phyloP scores from a whole-genome alignment of 2,888 invertebrate genomes.

The Steinernema hermaphroditum region DNA sequence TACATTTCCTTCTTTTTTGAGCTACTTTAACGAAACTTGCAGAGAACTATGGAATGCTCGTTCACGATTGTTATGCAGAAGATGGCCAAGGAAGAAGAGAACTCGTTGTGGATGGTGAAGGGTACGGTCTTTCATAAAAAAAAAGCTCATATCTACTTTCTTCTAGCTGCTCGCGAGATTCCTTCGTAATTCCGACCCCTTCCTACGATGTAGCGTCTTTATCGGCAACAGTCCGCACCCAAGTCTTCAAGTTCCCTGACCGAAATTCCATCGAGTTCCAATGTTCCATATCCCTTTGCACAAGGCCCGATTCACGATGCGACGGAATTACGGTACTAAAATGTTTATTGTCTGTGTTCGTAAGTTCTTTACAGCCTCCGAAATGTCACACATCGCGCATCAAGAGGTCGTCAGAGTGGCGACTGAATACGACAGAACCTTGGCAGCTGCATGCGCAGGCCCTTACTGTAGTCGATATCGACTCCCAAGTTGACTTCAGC shows the following conservation, averaged over 20 bases:
- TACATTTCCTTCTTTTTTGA: too few relatives aligned
- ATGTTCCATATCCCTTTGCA: conserved; percentile 59
- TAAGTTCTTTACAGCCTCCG: conserved; percentile 49
- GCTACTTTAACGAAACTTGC: neutral
- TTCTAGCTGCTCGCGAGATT: conserved; percentile 56
- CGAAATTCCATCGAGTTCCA: conserved; percentile 49
- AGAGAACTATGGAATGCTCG: conserved; percentile 48
- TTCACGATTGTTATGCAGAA: conserved; percentile 62
- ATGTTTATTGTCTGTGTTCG: neutral
- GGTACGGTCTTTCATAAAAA: conserved; percentile 39
- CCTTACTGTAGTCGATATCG: conserved; percentile 60
- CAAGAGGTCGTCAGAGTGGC: conserved; percentile 15
- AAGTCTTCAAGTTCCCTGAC: conserved; percentile 63
- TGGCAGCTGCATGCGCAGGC: conserved; percentile 57
- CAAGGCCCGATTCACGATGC: conserved; percentile 53
- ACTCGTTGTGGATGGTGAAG: conserved; percentile 56
- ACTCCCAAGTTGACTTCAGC: conserved; percentile 35
- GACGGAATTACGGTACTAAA: conserved; percentile 48
- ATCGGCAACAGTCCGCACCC: conserved; percentile 53
- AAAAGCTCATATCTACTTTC: neutral
- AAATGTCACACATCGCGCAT: conserved; percentile 40
- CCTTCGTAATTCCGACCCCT: conserved; percentile 57
- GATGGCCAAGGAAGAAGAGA: conserved; percentile 58
- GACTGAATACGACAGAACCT: conserved; percentile 29
- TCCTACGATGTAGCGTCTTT: conserved; percentile 47